Conservation (phyloP, 2,113 vertebrate genomes). For the Notechis scutatus region DNA sequence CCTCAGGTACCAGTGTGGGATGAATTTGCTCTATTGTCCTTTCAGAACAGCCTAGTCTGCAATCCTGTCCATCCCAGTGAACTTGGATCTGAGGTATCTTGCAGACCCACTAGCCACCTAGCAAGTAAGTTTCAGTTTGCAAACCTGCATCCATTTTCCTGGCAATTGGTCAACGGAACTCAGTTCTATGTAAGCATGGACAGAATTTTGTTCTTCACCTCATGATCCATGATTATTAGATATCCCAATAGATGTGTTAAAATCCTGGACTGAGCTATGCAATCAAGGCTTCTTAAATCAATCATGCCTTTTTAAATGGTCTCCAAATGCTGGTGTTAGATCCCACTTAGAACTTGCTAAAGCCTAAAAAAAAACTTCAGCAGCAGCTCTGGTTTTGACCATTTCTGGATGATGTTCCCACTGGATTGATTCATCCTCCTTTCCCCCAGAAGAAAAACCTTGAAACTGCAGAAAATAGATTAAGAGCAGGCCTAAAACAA, state of each 20-base stretch:
- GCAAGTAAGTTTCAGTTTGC: neutral
- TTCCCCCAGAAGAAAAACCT: neutral
- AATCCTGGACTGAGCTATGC: neutral
- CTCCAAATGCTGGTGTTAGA: neutral
- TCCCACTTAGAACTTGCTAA: neutral
- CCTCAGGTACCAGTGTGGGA: neutral
- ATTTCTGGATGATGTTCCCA: neutral
- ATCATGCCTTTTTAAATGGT: neutral
- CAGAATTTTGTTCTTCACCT: neutral
- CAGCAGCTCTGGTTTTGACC: neutral
- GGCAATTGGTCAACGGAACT: neutral
- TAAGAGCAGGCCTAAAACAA: neutral
- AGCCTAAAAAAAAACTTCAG: neutral
- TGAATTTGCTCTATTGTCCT: neutral
- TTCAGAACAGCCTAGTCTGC: neutral
- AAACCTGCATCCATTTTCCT: neutral
- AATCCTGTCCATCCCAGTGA: neutral
- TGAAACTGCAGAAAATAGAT: neutral
- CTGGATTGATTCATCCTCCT: neutral
- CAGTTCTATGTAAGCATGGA: neutral
- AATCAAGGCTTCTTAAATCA: neutral
- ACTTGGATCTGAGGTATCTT: neutral
- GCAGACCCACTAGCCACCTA: neutral
- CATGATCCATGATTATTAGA: neutral
- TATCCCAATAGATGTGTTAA: neutral